Base-by-base conservation (phyloP, 2,113 vertebrate genomes). In the Tragulus kanchil region DNA sequence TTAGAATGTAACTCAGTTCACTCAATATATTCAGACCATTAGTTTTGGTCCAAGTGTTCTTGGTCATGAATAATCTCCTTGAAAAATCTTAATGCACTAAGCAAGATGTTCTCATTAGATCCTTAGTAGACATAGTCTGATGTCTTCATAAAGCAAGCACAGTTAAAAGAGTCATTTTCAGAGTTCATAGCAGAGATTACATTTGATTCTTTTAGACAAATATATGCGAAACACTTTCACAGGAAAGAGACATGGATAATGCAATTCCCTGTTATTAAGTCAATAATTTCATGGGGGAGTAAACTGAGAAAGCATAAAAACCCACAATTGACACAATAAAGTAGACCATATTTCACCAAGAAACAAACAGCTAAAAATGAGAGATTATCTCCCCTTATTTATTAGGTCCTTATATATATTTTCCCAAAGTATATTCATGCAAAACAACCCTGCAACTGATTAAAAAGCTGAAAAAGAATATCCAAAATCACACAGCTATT, bases 381-480 rank as follows among this genome's bases (percentile, higher is more conserved):
- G 25, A 81, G 48, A 79, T 52, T 58, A n/a, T 42, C 13, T 90
- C 25, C 81, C 82, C 12, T 67, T 19, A 64, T 52, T 45, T 85
- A 93, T 9, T 75, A 75, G 9, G 23, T 59, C 59, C 31, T 79
- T 42, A 71, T 36, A 71, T 28, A 19, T 81, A 5, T 28, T 25
- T n/a, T 14, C 26, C 16, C 14, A 14, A 94, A 92, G 58, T 79
- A 65, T 85, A 89, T 89, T 45, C 36, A 77, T 42, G 31, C 82
- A 36, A 89, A 94, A 94, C 16, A 92, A 88, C 0, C 10, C 14
- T n/a, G n/a, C 9, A 61, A 65, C 28, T 64, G n/a, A 82, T 82
- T 54, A 69, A 95, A 95, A 95, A 62, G 16, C 12, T 91, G 4
- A 78, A 87, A 82, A 90, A 93, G 58, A 88, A 64, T 6, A 71